Evolutionary conservation across 2,888 invertebrate species (phyloP).

Genomic region (Rhopalosiphum nymphaeae): DNA sequence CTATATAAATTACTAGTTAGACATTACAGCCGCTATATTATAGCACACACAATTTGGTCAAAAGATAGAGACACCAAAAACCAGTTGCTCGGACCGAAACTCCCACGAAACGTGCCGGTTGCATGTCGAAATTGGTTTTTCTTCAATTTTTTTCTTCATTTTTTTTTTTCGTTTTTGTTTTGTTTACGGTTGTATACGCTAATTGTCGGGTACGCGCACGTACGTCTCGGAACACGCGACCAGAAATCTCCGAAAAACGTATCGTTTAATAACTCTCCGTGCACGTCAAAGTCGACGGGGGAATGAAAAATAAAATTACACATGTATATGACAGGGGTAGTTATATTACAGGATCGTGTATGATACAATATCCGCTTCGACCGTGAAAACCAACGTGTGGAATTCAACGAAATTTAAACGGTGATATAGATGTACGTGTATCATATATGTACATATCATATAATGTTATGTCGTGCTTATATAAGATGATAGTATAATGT

Average conservation of each 20-base stretch:
- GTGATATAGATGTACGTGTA: background rate
- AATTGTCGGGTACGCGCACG: conserved; percentile 50
- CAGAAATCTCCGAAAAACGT: conserved; percentile 49
- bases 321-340: background rate
- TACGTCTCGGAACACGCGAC: conserved; percentile 46
- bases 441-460: background rate
- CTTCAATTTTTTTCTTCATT: conserved; percentile 19
- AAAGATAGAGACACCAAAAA: conserved; percentile 39
- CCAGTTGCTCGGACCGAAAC: conserved; percentile 48
- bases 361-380: background rate
- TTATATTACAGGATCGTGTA: background rate
- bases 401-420: background rate
- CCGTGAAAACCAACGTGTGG: background rate
- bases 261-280: conserved; percentile 28
- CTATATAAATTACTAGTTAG: conserved; percentile 37
- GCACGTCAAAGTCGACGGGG: background rate
- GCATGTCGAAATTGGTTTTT: conserved; percentile 55
- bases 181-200: background rate
- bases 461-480: background rate
- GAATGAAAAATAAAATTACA: background rate
- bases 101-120: conserved; percentile 55
- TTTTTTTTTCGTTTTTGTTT: background rate
- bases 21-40: background rate
- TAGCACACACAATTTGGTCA: background rate
- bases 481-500: background rate